Evolutionary conservation across 2,797 vertebrate genomes (phyloP).

Genomic region (Eutrigla gurnardus): DNA sequence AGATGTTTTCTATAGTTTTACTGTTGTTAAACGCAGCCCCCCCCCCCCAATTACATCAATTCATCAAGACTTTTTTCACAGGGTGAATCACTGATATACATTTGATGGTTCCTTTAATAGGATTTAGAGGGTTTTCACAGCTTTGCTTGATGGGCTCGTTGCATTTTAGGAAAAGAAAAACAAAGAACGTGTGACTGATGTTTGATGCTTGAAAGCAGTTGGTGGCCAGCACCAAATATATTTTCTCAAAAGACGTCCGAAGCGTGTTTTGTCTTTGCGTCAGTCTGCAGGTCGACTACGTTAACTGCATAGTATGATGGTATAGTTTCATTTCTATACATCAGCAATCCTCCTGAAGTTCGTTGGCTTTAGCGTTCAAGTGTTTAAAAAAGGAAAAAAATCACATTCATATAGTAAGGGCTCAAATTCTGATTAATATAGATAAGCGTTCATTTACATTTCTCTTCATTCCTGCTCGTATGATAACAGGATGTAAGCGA

Average conservation of each 20-base stretch:
- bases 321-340: slow-evolving; percentile 11
- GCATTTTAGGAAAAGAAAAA: slow-evolving; percentile 11
- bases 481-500: slow-evolving; percentile 36
- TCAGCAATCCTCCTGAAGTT: slow-evolving; percentile 43
- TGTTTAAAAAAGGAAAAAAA: slow-evolving; percentile 5
- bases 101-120: neutral
- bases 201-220: slow-evolving; percentile 57
- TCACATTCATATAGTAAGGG: slow-evolving; percentile 33
- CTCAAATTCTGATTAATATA: slow-evolving; percentile 36
- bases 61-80: neutral
- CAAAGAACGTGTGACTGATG: neutral
- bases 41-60: neutral
- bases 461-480: slow-evolving; percentile 38
- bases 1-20: neutral
- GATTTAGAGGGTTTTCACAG: slow-evolving; percentile 40
- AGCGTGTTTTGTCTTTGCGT: slow-evolving; percentile 2
- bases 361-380: slow-evolving; percentile 49
- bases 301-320: slow-evolving; percentile 54
- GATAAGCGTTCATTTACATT: slow-evolving; percentile 26
- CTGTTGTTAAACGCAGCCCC: neutral
- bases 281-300: slow-evolving; percentile 22
- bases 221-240: slow-evolving; percentile 82
- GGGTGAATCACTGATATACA: neutral
- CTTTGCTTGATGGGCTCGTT: slow-evolving; percentile 39
- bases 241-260: slow-evolving; percentile 13